A percentile compares a stretch with the other conserved stretches of the same genome.
These are phyloP conservation scores for Achlya flavicornis DNA, from an alignment of 2,888 invertebrate genomes.

Conservation along the genomic window DNA sequence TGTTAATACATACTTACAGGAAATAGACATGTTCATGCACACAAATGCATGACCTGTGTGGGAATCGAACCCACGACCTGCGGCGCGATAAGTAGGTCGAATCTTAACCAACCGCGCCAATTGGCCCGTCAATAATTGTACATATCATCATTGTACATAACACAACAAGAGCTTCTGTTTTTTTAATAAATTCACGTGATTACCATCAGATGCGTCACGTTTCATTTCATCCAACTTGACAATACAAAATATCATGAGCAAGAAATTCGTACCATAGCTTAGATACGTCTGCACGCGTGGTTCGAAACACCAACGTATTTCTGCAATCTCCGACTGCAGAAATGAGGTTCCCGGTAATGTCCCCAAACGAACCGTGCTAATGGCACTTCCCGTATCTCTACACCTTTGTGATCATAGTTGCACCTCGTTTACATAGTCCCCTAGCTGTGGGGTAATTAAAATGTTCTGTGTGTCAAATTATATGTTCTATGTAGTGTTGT, in stretches of 20 bases:
- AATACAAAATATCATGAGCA: not conserved
- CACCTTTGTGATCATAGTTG: conserved; percentile 22
- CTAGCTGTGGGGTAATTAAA: conserved; percentile 51
- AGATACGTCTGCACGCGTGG: not conserved
- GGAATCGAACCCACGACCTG: no score
- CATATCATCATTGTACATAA: no score
- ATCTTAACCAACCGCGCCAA: no score
- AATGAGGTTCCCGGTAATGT: not conserved
- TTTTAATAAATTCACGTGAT: not conserved
- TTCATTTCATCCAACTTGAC: no score
- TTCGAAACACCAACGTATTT: not conserved
- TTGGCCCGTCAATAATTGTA: no score
- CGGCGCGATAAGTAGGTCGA: no score
- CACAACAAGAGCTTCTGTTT: not conserved
- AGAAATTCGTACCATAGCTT: not conserved
- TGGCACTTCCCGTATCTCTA: conserved; percentile 28
- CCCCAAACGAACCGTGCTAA: not conserved
- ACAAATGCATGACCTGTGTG: no score
- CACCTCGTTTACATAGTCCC: conserved; percentile 47
- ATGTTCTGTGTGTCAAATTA: conserved; percentile 48
- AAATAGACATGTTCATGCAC: no score
- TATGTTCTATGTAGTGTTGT: conserved; percentile 39
- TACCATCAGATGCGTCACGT: no score
- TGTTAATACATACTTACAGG: no score
- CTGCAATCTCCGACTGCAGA: not conserved